Evolutionary conservation across 2,113 vertebrate species (phyloP).

Genomic region (Alectura lathami): DNA sequence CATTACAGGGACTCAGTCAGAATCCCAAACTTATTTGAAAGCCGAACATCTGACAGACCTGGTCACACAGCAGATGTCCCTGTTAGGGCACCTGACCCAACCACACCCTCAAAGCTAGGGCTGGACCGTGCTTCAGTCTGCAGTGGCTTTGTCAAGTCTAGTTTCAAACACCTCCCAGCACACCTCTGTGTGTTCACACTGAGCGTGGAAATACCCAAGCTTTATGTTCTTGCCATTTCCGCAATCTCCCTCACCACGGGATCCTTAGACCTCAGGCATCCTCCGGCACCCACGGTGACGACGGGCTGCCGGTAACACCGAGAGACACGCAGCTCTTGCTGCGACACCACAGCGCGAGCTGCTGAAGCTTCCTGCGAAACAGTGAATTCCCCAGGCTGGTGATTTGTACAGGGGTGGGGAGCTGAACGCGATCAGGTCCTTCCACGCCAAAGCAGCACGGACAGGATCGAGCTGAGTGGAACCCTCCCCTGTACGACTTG

Average conservation of each 20-base stretch:
- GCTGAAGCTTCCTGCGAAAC: neutral
- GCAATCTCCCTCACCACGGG: neutral
- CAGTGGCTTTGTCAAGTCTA: neutral
- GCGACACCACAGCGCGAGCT: neutral
- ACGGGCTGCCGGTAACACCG: rapidly evolving
- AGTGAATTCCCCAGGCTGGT: neutral
- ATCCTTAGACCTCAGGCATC: neutral
- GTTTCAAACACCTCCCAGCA: neutral
- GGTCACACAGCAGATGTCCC: neutral
- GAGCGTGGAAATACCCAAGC: neutral
- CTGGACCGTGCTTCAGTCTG: neutral
- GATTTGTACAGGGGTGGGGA: neutral
- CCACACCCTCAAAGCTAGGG: neutral
- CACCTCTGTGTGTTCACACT: neutral
- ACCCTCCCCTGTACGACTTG: neutral
- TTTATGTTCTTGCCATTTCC: neutral
- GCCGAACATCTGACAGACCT: neutral
- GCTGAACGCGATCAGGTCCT: neutral
- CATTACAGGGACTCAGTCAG: neutral
- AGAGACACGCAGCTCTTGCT: neutral
- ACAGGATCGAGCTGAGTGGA: neutral
- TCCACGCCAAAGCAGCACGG: neutral
- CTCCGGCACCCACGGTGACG: neutral
- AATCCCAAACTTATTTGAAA: neutral
- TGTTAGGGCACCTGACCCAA: neutral